These are phyloP conservation scores for Leucoptera coffeella DNA, from an alignment of 2,888 invertebrate species.

Conservation along the genomic window DNA sequence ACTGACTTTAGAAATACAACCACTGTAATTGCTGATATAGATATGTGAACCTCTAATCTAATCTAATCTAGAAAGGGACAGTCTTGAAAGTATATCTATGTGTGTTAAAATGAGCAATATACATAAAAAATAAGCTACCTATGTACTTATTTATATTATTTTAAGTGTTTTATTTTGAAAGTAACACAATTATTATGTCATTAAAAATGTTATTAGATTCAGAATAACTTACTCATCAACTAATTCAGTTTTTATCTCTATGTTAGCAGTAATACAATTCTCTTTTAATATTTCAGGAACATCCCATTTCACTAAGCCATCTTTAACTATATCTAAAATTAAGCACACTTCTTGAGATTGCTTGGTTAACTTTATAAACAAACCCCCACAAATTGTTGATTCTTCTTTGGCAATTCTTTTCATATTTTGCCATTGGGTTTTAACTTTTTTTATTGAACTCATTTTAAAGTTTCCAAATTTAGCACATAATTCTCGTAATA, in stretches of 20 bases:
- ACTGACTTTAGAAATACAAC: no score
- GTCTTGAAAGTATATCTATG: no score
- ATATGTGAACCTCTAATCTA: no score
- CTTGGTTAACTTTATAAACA: constrained; percentile 19
- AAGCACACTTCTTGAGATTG: constrained; percentile 33
- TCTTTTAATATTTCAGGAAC: constrained; percentile 18
- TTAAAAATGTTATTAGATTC: neutral
- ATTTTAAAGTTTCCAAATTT: constrained; percentile 29
- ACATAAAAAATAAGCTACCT: neutral
- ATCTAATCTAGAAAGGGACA: no score
- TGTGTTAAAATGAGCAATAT: no score
- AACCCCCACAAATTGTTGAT: constrained; percentile 20
- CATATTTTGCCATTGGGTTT: constrained; percentile 49
- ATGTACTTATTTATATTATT: constrained; percentile 8
- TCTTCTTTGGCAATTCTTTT: constrained; percentile 42
- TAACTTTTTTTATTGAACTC: constrained; percentile 37
- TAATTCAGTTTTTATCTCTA: constrained; percentile 36
- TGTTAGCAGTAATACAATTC: constrained; percentile 18
- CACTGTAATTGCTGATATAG: no score
- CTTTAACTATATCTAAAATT: constrained; percentile 27
- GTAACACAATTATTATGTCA: neutral
- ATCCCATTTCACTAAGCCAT: constrained; percentile 18
- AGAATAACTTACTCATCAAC: constrained; percentile 32
- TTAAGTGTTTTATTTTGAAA: neutral
- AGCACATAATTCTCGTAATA: constrained; percentile 20